Conservation (phyloP, 2,888 invertebrate species). For the Tinea trinotella region DNA sequence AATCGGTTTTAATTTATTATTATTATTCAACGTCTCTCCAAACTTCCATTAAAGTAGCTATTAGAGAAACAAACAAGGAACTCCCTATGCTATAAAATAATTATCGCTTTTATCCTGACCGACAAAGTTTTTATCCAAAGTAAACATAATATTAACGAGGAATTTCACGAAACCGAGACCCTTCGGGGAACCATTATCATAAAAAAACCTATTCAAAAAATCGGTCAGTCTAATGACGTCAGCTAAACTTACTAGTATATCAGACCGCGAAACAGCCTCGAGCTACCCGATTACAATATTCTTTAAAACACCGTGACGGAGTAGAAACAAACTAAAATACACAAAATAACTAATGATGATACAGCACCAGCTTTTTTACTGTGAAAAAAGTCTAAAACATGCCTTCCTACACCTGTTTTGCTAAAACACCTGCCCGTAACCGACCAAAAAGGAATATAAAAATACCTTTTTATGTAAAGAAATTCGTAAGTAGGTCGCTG, state of each 20-base stretch:
- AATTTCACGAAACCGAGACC: conserved; percentile 41
- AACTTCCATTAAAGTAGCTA: conserved; percentile 63
- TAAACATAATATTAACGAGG: conserved; percentile 45
- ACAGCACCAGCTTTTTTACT: conserved; percentile 40
- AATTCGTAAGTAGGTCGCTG: conserved; percentile 32
- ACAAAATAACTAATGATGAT: conserved; percentile 42
- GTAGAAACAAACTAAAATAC: conserved; percentile 58
- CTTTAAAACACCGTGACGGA: conserved; percentile 52
- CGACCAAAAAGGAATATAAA: conserved; percentile 40
- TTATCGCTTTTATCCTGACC: conserved; percentile 63
- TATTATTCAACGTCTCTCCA: conserved; percentile 40
- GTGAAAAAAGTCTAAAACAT: conserved; percentile 34
- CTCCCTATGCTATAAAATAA: conserved; percentile 63
- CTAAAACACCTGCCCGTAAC: conserved; percentile 51
- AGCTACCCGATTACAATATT: conserved; percentile 34
- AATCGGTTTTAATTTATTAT: conserved; percentile 7
- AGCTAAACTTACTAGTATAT: conserved; percentile 45
- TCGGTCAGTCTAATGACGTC: conserved; percentile 55
- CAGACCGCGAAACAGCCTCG: conserved; percentile 31
- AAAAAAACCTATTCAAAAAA: conserved; percentile 55
- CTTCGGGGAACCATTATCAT: conserved; percentile 22
- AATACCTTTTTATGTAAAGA: conserved; percentile 24
- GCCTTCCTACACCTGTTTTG: conserved; percentile 47
- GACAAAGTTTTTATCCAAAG: conserved; percentile 35
- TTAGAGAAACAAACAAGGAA: conserved; percentile 70